Base-by-base conservation (phyloP, 2,113 vertebrate genomes). In the Octodon degus region DNA sequence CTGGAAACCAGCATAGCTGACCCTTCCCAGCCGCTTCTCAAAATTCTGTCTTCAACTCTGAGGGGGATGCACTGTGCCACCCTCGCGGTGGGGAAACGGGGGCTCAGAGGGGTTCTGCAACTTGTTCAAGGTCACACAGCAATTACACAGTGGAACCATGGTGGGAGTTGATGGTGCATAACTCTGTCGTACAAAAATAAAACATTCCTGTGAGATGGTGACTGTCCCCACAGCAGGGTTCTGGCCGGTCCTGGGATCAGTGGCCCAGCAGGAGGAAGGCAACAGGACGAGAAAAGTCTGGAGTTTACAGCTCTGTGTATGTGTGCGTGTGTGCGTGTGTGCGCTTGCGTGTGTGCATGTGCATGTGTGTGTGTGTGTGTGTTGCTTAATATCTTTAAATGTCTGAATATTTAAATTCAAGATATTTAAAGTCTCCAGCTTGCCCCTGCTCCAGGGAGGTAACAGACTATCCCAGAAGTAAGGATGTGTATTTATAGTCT, bases 351-450 rank as follows among this genome's bases (percentile, higher is more conserved):
- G 50, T 12, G 12, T 13, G 12, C 12, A 2, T 13, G 12, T 55
- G 53, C 14, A 14, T 19, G 55, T 58, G 55, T 16, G 4, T 58
- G 55, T 58, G 62, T 63, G 62, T 25, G 19, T 37, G 2, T 34
- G 40, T 14, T 65, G 34, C n/a, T 84, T 74, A 40, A 43, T 24
- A 43, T 86, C 40, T 81, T 1, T 0, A 19, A 93, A 79, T 24
- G 47, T 89, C 74, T 89, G 68, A 72, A 68, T 88, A 74, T 74
- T 93, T 91, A 91, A 94, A 81, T 68, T 27, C 22, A 80, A 76
- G 93, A 24, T 72, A 76, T 70, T 90, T 77, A 32, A 90, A 65
- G 62, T 60, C 86, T 81, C 40, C 40, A 55, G 85, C 82, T 96
- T 32, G 22, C 63, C 62, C 53, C 30, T 77, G 83, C 30, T 92